Evolutionary conservation across 2,888 invertebrate species (phyloP).

Genomic region (Limnephilus lunatus): DNA sequence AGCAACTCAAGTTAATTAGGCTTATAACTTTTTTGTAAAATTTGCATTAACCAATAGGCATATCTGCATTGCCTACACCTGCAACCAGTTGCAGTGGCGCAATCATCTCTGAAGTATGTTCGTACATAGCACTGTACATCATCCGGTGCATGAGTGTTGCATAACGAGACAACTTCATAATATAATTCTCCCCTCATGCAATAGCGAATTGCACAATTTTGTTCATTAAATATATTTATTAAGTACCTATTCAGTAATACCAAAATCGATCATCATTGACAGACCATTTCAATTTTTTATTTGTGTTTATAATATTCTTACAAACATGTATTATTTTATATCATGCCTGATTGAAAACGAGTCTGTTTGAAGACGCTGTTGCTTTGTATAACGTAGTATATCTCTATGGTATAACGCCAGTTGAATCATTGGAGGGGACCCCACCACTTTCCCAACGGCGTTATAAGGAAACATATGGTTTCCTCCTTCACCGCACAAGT

Average conservation of each 20-base stretch:
- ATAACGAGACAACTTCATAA: neutral
- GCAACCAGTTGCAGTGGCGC: neutral
- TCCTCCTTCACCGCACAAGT: no score
- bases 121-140: neutral
- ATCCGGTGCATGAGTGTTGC: neutral
- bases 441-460: no score
- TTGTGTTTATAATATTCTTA: neutral
- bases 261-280: neutral
- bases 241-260: neutral
- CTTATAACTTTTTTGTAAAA: neutral
- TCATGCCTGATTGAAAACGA: no score
- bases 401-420: no score
- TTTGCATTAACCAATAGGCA: neutral
- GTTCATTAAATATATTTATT: neutral
- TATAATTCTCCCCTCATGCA: neutral
- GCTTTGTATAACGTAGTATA: neutral
- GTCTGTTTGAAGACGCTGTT: neutral
- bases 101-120: neutral
- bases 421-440: no score
- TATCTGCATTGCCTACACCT: neutral
- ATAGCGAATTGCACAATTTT: neutral
- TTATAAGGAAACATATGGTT: no score
- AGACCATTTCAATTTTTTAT: neutral
- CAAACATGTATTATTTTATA: neutral
- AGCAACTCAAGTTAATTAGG: neutral